A percentile compares a stretch with the other conserved stretches of the same genome.
Evolutionary conservation across 2,888 invertebrate species (phyloP).

Genomic region (Eupithecia exiguata): DNA sequence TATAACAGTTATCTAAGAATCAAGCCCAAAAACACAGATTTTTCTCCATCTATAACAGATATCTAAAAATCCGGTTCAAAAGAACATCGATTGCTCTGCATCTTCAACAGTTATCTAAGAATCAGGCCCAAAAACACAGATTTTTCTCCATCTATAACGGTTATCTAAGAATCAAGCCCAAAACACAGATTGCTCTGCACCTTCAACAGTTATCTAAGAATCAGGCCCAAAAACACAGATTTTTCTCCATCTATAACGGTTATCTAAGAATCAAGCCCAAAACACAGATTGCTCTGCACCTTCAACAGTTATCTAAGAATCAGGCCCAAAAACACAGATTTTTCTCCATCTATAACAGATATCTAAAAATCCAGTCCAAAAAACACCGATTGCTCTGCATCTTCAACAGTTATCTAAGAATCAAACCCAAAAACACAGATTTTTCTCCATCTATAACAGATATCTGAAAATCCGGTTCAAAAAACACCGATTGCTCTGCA

Average conservation of each 20-base stretch:
- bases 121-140: background rate
- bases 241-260: too few relatives aligned
- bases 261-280: background rate
- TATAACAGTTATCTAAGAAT: too few relatives aligned
- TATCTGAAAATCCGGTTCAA: background rate
- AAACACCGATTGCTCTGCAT: background rate
- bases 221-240: background rate
- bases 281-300: background rate
- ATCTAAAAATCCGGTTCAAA: background rate
- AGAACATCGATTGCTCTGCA: background rate
- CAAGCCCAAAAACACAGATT: background rate
- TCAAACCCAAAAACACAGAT: background rate
- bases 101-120: background rate
- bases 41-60: background rate
- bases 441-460: too few relatives aligned
- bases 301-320: background rate
- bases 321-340: background rate
- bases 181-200: background rate
- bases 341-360: background rate
- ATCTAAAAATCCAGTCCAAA: background rate
- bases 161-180: conserved; percentile 5
- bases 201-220: background rate
- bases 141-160: background rate
- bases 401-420: background rate
- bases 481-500: background rate